These are phyloP conservation scores for Nyctereutes procyonoides DNA, from an alignment of 2,113 vertebrate species.

Conservation along the genomic window DNA sequence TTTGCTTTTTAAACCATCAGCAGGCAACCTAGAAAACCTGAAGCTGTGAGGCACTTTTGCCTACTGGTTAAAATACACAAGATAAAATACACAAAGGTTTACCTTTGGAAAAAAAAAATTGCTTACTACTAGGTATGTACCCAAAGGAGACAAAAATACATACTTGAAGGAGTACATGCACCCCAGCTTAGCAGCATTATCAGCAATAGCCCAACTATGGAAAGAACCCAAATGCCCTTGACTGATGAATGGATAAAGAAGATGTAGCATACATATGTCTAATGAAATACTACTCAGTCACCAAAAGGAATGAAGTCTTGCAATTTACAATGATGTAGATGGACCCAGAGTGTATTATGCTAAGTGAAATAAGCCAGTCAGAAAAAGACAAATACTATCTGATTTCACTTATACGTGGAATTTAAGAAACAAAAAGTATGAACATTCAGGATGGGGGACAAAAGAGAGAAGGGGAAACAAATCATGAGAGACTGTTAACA, in stretches of 20 bases:
- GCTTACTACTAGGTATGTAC: background rate
- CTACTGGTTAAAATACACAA: background rate
- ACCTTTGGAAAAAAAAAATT: background rate
- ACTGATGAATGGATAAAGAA: background rate
- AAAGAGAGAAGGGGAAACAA: background rate
- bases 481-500: background rate
- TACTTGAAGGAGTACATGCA: background rate
- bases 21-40: background rate
- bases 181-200: background rate
- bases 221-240: background rate
- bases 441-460: background rate
- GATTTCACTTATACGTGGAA: background rate
- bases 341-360: background rate
- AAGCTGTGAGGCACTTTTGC: background rate
- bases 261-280: background rate
- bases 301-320: background rate
- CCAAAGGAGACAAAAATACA: background rate
- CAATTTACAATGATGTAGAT: background rate
- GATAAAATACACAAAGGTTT: background rate
- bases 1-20: background rate
- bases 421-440: background rate
- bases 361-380: background rate
- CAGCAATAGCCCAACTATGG: background rate
- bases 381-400: background rate
- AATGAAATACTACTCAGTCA: background rate